Evolutionary conservation across 2,888 invertebrate genomes (phyloP), one percentile per base, ranked within the genome.

Genomic region (Pandemis corylana): DNA sequence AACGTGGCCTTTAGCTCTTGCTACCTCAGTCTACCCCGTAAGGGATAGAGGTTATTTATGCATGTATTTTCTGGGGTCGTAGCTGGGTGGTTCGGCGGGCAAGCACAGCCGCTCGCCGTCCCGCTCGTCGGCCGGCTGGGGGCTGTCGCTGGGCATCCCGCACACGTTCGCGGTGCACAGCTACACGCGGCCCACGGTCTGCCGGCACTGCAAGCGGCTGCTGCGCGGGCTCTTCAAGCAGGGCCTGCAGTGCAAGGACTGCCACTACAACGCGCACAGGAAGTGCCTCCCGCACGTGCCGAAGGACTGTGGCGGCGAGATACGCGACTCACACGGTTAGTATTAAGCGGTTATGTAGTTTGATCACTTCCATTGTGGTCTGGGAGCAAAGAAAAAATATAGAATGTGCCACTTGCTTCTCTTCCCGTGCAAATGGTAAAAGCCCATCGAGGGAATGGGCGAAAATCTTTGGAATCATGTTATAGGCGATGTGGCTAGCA

Each of bases 81-180:
- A 83, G 85, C 20, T 80, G 66, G 64, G 71, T 62, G 70, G 75
- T 66, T 76, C 61, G 0, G 42, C 80, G 69, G 81, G 91, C 92
- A 95, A 95, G 83, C 95, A 95, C 79, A 96, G 96, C 82, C 95
- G 97, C 73, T 97, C 97, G 0, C 96, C 97, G 61, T 96, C 97
- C 0, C 90, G 83, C 95, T 96, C 81, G 76, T 75, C 78, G 70
- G 77, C 81, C 42, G 78, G 79, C 67, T 76, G 72, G 69, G 71
- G 75, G 64, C 74, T 66, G 72, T 71, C 84, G 76, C 81, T 81
- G 49, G 90, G 89, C 83, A 93, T 93, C 85, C 99, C 99, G 51
- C 99, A 99, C 94, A 99, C 99, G 6, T 99, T 99, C 94, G 97
- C 98, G 85, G 96, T 99, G 78, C 99, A 99, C 95, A 97, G 98